Base-by-base conservation (phyloP, 2,113 vertebrate genomes). In the Ictalurus furcatus region DNA sequence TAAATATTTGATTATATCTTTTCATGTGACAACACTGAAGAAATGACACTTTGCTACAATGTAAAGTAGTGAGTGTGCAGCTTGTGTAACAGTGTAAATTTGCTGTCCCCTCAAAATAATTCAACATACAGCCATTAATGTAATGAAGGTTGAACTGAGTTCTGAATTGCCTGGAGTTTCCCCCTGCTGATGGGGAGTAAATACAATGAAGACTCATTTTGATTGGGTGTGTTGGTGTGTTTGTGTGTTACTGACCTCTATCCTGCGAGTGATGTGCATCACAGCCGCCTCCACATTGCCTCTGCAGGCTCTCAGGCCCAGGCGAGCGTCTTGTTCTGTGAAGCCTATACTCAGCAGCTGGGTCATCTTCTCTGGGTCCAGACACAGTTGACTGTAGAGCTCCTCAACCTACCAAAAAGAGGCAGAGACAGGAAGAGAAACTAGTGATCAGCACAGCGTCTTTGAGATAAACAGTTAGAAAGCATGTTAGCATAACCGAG, bases 291-390 rank as follows among this genome's bases (percentile, higher is more conserved):
- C 94, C 92, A 98, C 90, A 2, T 98, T 95, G 40, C 98, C 98
- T 0, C 95, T 93, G 91, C 97, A 98, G 0, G 98, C 98, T 87
- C 98, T 91, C 80, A 99, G 96, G 9, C 97, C 97, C 0, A 99
- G 96, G 0, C 98, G 97, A 54, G 97, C 96, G 67, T 99, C 98
- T 94, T 97, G 96, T 9, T 97, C 97, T 0, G 95, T 96, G 92
- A 97, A 99, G 0, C 98, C 98, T 94, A 99, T 89, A n/a, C 92
- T 87, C 37, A 97, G 92, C 89, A 99, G 94, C 89, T 93, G 92
- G n/a, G 92, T 89, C 90, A 99, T 96, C 88, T 99, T 98, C 0
- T 95, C 94, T 0, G 97, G 96, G 91, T 99, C 97, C 25, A 96
- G 95, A 90, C 91, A 92, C 3, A 99, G 93, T 69, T 97, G 96